Base-by-base conservation (phyloP, 2,888 invertebrate genomes). In the Argyra leucocephala region DNA sequence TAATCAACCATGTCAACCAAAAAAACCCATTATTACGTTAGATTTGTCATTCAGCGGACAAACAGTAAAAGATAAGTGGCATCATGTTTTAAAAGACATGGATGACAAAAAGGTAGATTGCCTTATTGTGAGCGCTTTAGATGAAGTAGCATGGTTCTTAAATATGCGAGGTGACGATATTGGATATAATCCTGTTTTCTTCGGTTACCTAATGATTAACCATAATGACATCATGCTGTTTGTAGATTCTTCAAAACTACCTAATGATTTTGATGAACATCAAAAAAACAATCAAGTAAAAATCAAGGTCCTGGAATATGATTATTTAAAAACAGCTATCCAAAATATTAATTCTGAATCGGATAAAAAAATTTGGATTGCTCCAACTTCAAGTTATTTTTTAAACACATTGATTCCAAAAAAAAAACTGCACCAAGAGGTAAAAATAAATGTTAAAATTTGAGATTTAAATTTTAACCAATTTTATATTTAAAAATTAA, bases 81-180 rank as follows among this genome's bases (percentile, higher is more conserved):
- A 81, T 0, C 82, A 84, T 9, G 80, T 93, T 22, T 78, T 86
- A 18, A 73, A 80, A 2, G 83, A 86, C 72, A 88, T 95, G 84
- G 74, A 75, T 9, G 82, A 84, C 3, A 85, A 87, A 60, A 83
- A 85, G 1, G 86, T 86, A 0, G 79, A 84, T 0, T 82, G 85
- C 0, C 75, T 94, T 12, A 83, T 96, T 0, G 77, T 96, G 1
- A 89, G 91, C 0, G 89, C 91, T 0, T 80, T 96, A 23, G 96
- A 96, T 74, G 94, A 96, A 76, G 85, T 95, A 63, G 95, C 96
- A 0, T 96, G 92, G 85, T 84, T 95, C 4, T 80, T 97, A 57
- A 98, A 98, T 78, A 80, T 96, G 57, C 86, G 98, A 64, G 97
- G 97, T 0, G 86, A 89, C 0, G 97, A 98, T 76, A 95, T 97